Conservation (phyloP, 92 coral and sea anemone species). For the Muricea muricata region DNA sequence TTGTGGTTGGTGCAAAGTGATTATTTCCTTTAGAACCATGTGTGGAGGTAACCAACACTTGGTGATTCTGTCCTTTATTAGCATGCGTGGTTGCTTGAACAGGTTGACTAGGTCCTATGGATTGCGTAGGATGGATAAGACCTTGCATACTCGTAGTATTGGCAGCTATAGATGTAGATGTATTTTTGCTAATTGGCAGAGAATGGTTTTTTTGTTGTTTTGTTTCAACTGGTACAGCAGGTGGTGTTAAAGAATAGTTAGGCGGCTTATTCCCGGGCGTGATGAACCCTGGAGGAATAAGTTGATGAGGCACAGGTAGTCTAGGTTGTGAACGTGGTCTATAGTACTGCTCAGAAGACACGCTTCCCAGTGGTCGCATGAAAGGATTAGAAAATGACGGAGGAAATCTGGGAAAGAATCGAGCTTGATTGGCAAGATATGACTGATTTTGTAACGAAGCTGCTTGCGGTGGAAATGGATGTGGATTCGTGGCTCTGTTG, state of each 20-base stretch:
- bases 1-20: background rate
- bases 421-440: background rate
- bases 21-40: background rate
- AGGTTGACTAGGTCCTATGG: background rate
- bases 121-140: background rate
- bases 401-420: background rate
- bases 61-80: background rate
- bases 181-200: background rate
- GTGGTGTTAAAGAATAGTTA: background rate
- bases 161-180: background rate
- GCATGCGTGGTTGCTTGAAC: background rate
- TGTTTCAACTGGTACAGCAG: no score
- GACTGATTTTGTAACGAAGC: background rate
- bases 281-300: background rate
- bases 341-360: constrained; percentile 3
- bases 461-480: background rate
- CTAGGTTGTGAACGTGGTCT: background rate
- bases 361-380: background rate
- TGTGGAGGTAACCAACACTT: background rate
- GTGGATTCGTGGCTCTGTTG: background rate
- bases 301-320: background rate
- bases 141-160: no score
- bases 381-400: background rate
- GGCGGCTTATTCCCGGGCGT: background rate
- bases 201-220: no score